Evolutionary conservation across 2,797 vertebrate species (phyloP).

Genomic region (Melanotaenia trifasciata): DNA sequence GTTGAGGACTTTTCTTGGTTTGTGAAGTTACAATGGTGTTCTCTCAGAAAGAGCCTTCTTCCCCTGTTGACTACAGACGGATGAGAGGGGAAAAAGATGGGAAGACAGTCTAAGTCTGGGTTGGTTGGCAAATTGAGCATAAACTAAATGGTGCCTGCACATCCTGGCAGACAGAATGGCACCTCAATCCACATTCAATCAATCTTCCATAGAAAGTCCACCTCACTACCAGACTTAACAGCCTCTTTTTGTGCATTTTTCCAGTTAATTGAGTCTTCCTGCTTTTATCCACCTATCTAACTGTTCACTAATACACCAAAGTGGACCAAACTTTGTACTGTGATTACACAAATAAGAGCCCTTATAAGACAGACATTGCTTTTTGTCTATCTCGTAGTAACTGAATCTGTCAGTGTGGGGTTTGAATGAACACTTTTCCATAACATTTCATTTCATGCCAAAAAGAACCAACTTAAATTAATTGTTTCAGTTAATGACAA

Average conservation of each 20-base stretch:
- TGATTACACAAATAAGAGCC: neutral
- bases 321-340: neutral
- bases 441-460: neutral
- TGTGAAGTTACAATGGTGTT: conserved; percentile 45
- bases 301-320: neutral
- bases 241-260: conserved; percentile 15
- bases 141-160: conserved; percentile 59
- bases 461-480: too few species aligned
- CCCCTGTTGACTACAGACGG: conserved; percentile 35
- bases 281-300: neutral
- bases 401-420: neutral
- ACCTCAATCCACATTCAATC: conserved; percentile 70
- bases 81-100: conserved; percentile 25
- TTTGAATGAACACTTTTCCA: neutral
- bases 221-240: conserved; percentile 22
- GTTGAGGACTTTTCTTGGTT: conserved; percentile 42
- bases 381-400: neutral
- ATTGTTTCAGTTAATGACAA: too few species aligned
- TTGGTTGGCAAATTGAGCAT: conserved; percentile 62
- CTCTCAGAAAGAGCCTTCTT: conserved; percentile 38
- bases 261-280: neutral
- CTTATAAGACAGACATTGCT: neutral
- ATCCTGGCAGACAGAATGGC: conserved; percentile 68
- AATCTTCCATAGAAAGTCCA: conserved; percentile 43
- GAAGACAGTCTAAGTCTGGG: conserved; percentile 36